Percentiles rank a stretch among this genome's conserved stretches.
Conservation (phyloP, 2,797 vertebrate genomes). For the Galago senegalensis region DNA sequence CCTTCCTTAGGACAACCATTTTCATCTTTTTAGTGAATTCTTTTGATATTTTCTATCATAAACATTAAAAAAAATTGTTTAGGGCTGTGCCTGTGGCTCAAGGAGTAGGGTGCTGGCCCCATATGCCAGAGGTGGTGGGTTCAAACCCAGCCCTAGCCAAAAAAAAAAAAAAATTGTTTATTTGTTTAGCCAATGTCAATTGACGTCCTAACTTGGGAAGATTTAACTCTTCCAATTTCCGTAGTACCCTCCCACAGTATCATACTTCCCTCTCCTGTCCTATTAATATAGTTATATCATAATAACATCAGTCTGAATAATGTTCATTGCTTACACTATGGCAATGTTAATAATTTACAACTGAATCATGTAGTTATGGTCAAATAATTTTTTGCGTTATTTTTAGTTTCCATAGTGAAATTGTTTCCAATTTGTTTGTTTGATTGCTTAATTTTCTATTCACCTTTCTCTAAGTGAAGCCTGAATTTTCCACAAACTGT, state of each 20-base stretch:
- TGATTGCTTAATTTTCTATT: neutral
- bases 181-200: neutral
- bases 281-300: neutral
- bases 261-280: neutral
- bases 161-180: too few relatives aligned
- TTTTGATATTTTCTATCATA: slow-evolving; percentile 10
- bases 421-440: neutral
- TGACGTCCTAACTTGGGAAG: neutral
- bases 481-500: neutral
- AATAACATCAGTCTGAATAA: neutral
- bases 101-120: too few relatives aligned
- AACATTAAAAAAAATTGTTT: neutral
- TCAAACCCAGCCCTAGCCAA: too few relatives aligned
- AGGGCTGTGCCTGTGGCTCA: too few relatives aligned
- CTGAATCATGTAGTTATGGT: too few relatives aligned
- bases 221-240: neutral
- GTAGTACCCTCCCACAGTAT: neutral
- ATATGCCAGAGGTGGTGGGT: too few relatives aligned
- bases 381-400: neutral
- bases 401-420: neutral
- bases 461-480: neutral
- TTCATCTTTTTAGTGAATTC: neutral
- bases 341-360: neutral
- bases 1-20: neutral
- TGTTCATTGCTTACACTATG: neutral